Evolutionary conservation across 2,113 vertebrate species (phyloP), one percentile per base, ranked within the genome.

Genomic region (Proteles cristata): DNA sequence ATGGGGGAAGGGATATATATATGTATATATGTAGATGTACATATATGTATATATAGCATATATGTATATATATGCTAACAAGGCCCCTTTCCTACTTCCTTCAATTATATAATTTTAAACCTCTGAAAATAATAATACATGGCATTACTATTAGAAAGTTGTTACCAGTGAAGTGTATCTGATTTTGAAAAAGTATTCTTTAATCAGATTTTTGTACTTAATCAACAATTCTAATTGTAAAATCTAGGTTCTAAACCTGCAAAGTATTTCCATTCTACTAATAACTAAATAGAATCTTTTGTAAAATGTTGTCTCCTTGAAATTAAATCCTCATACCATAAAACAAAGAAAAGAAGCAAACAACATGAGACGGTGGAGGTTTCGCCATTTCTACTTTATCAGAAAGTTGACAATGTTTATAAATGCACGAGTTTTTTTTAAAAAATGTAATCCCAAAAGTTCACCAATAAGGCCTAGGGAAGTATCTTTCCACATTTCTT

Each of bases 201-300:
- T 82, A 88, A 43, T 25, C 6, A 65, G 5, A 65, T 88, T 71
- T 88, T 48, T 90, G 43, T 65, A 55, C 31, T 66, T 90, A 89
- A 53, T 76, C 69, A 93, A 93, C 33, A 88, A 91, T 86, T 94
- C 39, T 76, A 82, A 79, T 87, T 73, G 61, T 73, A 93, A 88
- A 92, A 80, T 73, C 66, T 53, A 95, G n/a, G 15, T n/a, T 93
- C 45, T 77, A 80, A 73, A 73, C 50, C 63, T 81, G 6, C 35
- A 85, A 94, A 97, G 65, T 66, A 92, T 26, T 66, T 93, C 74
- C 43, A 85, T 39, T 97, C 43, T 96, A 81, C 19, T 90, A 92
- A 43, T 89, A 86, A 58, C n/a, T 80, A 90, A 93, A 82, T 90
- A 16, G 84, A 94, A 96, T 86, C 43, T 84, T 81, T 77, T 91